Percentiles rank a stretch among this genome's conserved stretches.
Evolutionary conservation across 2,113 vertebrate species (phyloP).

Genomic region (Anguilla rostrata): DNA sequence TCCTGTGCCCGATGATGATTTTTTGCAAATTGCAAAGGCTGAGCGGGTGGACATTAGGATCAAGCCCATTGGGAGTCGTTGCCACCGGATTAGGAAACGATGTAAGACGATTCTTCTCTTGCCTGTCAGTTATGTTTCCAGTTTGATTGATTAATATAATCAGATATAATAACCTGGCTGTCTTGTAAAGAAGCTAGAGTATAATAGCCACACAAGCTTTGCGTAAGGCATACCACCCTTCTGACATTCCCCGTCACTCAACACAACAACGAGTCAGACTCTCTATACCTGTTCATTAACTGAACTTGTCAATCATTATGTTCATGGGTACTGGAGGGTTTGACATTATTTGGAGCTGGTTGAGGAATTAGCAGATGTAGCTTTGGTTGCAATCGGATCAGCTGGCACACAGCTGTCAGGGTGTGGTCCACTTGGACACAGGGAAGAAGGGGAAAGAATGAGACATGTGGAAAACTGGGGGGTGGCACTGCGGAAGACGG

Average conservation of each 20-base stretch:
- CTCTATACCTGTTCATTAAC: constrained; percentile 33
- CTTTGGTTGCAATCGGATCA: not conserved
- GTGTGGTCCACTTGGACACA: not conserved
- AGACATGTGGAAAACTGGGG: not conserved
- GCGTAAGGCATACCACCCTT: not conserved
- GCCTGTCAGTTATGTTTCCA: not conserved
- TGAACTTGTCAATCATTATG: constrained; percentile 29
- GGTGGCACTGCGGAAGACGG: too few species aligned
- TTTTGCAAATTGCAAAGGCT: not conserved
- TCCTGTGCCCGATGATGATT: not conserved
- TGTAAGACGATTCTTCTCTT: not conserved
- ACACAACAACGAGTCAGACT: constrained; percentile 14
- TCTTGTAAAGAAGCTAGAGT: not conserved
- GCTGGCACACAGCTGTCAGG: constrained; percentile 41
- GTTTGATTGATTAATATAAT: not conserved
- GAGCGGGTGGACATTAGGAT: not conserved
- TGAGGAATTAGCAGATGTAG: constrained; percentile 17
- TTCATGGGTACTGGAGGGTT: constrained; percentile 20
- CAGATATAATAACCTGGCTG: not conserved
- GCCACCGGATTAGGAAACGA: not conserved
- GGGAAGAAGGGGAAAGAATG: not conserved
- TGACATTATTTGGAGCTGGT: constrained; percentile 16
- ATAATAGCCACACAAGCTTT: too few species aligned
- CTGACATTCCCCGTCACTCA: not conserved
- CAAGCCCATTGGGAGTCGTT: too few species aligned